Evolutionary conservation across 1,140 invertebrate species (phyloP).

Genomic region (Latrodectus geometricus): DNA sequence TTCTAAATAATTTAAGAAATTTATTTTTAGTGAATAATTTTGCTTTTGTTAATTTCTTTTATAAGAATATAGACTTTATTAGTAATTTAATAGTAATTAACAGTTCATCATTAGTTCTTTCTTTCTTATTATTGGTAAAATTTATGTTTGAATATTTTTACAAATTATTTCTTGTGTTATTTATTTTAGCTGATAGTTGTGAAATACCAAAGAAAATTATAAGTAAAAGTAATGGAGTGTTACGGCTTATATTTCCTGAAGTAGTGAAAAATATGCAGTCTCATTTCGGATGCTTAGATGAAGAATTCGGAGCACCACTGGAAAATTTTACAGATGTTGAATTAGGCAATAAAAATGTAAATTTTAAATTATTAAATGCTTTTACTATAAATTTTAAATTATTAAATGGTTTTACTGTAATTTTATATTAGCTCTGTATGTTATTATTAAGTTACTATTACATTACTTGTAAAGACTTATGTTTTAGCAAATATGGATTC

Average conservation of each 20-base stretch:
- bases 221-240: background rate
- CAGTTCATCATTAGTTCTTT: no score
- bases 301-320: conserved; percentile 21
- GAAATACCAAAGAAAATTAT: conserved; percentile 17
- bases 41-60: no score
- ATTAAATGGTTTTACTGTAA: no score
- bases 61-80: no score
- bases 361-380: no score
- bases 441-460: no score
- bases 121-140: background rate
- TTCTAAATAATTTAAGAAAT: background rate
- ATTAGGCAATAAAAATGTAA: background rate
- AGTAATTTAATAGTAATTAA: no score
- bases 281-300: conserved; percentile 16
- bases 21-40: background rate
- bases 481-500: no score
- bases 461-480: no score
- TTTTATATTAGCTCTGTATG: no score
- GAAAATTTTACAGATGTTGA: background rate
- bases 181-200: conserved; percentile 7
- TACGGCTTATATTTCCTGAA: conserved; percentile 23
- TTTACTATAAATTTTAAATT: no score
- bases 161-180: background rate
- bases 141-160: background rate
- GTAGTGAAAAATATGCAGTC: conserved; percentile 15